Conservation (phyloP, 2,888 invertebrate genomes). For the Brenthis daphne region DNA sequence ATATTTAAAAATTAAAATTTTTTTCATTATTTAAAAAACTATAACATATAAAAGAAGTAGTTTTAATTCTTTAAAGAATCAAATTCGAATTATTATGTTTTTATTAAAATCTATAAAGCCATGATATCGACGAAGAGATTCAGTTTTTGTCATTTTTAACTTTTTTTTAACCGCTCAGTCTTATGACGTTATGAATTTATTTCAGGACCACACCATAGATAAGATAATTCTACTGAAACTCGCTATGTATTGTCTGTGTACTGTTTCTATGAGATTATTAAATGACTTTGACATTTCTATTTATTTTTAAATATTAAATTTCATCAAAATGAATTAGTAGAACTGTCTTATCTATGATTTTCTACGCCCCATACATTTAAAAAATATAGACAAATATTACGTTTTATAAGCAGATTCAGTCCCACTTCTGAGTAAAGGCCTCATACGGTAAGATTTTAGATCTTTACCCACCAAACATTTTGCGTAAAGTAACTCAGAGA, state of each 20-base stretch:
- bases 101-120: constrained; percentile 21
- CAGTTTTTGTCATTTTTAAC: constrained; percentile 36
- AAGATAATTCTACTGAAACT: constrained; percentile 8
- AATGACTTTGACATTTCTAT: too few species aligned
- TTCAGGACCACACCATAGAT: constrained; percentile 41
- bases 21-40: neutral
- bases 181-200: constrained; percentile 73
- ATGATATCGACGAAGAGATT: constrained; percentile 39
- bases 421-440: constrained; percentile 13
- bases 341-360: too few species aligned
- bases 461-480: too few species aligned
- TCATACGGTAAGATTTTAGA: neutral
- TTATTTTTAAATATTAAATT: too few species aligned
- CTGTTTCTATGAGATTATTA: too few species aligned
- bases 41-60: neutral
- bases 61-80: neutral
- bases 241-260: neutral
- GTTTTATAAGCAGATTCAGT: constrained; percentile 5
- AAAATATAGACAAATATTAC: constrained; percentile 6
- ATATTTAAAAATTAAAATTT: too few species aligned
- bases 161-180: constrained; percentile 73
- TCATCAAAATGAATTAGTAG: too few species aligned
- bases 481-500: too few species aligned
- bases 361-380: constrained; percentile 3
- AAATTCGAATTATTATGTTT: neutral